phyloP scores from a whole-genome alignment of 2,888 invertebrate species.

The Mythimna lalbum region DNA sequence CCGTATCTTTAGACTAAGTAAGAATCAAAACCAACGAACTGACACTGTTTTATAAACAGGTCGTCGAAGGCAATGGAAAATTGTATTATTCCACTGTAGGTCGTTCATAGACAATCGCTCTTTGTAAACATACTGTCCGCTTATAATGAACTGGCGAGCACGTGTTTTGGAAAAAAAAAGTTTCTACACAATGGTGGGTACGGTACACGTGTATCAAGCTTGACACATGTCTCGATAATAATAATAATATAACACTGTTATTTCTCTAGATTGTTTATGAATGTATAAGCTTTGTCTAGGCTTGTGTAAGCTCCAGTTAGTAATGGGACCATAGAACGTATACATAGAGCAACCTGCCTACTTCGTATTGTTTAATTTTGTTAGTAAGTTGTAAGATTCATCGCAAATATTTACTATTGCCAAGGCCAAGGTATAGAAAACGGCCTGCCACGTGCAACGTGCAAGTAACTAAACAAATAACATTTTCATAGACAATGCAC shows the following conservation, averaged over 20 bases:
- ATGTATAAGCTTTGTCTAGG: conserved; percentile 4
- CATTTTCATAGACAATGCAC: neutral
- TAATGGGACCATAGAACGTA: neutral
- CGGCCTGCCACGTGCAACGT: neutral
- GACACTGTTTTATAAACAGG: conserved; percentile 72
- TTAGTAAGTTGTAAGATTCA: too few species aligned
- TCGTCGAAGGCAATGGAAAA: conserved; percentile 58
- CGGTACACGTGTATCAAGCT: conserved; percentile 35
- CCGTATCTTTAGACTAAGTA: conserved; percentile 56
- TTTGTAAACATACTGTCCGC: conserved; percentile 67
- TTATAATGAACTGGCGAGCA: conserved; percentile 53
- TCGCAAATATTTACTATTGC: too few species aligned
- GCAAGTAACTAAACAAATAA: conserved; percentile 1
- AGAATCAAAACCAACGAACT: conserved; percentile 44
- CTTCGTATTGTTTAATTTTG: neutral
- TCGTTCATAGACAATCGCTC: conserved; percentile 67
- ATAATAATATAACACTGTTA: conserved; percentile 13
- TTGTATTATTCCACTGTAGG: conserved; percentile 55
- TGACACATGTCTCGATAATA: conserved; percentile 21
- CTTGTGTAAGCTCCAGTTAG: conserved; percentile 22
- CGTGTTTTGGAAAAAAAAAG: conserved; percentile 64
- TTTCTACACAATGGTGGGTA: conserved; percentile 56
- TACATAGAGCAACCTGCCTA: neutral
- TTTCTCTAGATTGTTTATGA: conserved; percentile 40
- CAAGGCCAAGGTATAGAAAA: neutral